These are phyloP conservation scores for Cinclus cinclus DNA, from an alignment of 2,113 vertebrate genomes.

Conservation along the genomic window DNA sequence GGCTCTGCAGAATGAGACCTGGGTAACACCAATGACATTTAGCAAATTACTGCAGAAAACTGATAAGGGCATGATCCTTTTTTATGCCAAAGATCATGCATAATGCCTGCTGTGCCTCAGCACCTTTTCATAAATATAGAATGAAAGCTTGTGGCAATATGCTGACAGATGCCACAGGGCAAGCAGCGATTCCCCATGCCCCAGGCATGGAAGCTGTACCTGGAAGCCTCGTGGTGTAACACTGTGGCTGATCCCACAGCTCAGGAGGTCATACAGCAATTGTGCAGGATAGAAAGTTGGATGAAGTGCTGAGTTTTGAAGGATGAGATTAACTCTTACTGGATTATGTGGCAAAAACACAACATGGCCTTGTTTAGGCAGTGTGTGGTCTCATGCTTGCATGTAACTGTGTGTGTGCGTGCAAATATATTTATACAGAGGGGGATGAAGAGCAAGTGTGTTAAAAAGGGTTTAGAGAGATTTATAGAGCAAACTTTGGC, in stretches of 20 bases:
- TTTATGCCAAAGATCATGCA: slow-evolving; percentile 9
- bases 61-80: slow-evolving; percentile 50
- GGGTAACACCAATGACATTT: slow-evolving; percentile 27
- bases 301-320: not conserved
- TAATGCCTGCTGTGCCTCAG: slow-evolving; percentile 14
- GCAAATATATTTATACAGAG: not conserved
- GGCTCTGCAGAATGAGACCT: slow-evolving; percentile 2
- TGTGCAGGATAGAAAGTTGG: not conserved
- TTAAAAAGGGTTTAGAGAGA: not conserved
- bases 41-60: slow-evolving; percentile 38
- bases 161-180: slow-evolving; percentile 12
- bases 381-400: not conserved
- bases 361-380: accelerated
- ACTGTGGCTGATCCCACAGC: not conserved
- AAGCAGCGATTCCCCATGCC: not conserved
- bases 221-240: not conserved
- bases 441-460: not conserved
- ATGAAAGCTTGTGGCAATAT: not conserved
- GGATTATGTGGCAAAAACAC: accelerated
- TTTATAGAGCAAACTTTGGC: not conserved
- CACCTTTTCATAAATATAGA: slow-evolving; percentile 44
- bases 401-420: accelerated
- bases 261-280: not conserved
- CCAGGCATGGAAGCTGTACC: not conserved
- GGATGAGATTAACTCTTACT: not conserved